phyloP scores from a whole-genome alignment of 2,888 invertebrate genomes.

The Sinodicranocentrus sp. region DNA sequence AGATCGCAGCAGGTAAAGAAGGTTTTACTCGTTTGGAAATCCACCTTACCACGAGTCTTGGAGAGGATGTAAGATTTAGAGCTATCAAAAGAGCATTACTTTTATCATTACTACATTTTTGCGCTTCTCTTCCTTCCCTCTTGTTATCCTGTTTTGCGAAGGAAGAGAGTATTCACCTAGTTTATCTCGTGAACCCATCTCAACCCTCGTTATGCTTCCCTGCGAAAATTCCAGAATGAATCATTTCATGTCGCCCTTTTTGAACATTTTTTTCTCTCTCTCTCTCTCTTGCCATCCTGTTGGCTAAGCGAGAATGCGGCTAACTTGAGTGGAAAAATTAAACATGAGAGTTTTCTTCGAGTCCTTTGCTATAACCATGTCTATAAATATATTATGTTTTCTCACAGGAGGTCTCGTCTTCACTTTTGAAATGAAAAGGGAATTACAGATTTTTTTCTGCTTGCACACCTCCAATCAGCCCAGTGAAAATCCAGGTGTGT shows the following conservation, averaged over 20 bases:
- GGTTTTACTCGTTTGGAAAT: not conserved
- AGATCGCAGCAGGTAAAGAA: not conserved
- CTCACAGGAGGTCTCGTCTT: conserved; percentile 56
- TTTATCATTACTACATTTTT: not conserved
- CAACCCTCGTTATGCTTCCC: conserved; percentile 45
- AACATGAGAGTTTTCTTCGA: not conserved
- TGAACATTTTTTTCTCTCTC: not conserved
- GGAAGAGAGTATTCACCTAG: conserved; percentile 60
- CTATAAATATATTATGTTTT: not conserved
- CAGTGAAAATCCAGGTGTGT: conserved; percentile 11
- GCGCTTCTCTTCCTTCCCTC: not conserved
- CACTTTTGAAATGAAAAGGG: not conserved
- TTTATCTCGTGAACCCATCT: conserved; percentile 48
- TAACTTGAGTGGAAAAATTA: not conserved
- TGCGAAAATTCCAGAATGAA: conserved; percentile 25
- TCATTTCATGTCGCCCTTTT: conserved; percentile 20
- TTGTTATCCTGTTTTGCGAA: conserved; percentile 17
- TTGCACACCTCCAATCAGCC: conserved; percentile 5
- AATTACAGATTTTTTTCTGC: not conserved
- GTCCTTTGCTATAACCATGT: not conserved
- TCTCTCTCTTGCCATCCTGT: not conserved
- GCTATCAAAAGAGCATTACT: not conserved
- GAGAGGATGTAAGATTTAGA: not conserved
- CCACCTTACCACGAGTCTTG: too few relatives aligned
- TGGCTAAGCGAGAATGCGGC: not conserved